These are phyloP conservation scores for Leptogaster cylindrica DNA, from an alignment of 2,888 invertebrate genomes.

Conservation along the genomic window DNA sequence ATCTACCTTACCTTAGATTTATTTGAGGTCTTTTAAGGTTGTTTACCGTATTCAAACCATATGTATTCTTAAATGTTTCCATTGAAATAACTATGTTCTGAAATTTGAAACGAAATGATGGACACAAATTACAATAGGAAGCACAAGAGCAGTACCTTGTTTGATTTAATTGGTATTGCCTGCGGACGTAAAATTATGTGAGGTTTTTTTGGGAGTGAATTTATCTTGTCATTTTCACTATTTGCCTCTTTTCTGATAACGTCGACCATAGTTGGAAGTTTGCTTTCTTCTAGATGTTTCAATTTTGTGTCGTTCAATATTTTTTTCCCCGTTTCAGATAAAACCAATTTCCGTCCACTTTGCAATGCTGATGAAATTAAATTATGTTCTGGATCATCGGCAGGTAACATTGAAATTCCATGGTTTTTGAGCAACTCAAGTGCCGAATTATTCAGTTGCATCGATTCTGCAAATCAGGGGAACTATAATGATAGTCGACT, in stretches of 20 bases:
- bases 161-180: conserved; percentile 35
- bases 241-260: too few species aligned
- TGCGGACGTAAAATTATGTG: conserved; percentile 34
- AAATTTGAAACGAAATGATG: neutral
- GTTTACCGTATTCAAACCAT: conserved; percentile 55
- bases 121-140: neutral
- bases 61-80: conserved; percentile 59
- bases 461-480: conserved; percentile 50
- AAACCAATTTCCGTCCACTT: conserved; percentile 83
- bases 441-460: conserved; percentile 54
- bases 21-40: conserved; percentile 52
- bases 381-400: conserved; percentile 71
- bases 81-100: conserved; percentile 60
- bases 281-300: conserved; percentile 24
- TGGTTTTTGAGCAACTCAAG: conserved; percentile 79
- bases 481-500: too few species aligned
- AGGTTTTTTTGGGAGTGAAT: too few species aligned
- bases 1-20: neutral
- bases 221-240: too few species aligned
- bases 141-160: conserved; percentile 1
- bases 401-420: conserved; percentile 85
- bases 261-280: too few species aligned
- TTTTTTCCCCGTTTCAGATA: conserved; percentile 83
- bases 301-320: conserved; percentile 67
- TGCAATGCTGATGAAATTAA: conserved; percentile 81